Percentiles rank a stretch among this genome's conserved stretches.
Evolutionary conservation across 2,113 vertebrate species (phyloP).

Genomic region (Serilophus lunatus): DNA sequence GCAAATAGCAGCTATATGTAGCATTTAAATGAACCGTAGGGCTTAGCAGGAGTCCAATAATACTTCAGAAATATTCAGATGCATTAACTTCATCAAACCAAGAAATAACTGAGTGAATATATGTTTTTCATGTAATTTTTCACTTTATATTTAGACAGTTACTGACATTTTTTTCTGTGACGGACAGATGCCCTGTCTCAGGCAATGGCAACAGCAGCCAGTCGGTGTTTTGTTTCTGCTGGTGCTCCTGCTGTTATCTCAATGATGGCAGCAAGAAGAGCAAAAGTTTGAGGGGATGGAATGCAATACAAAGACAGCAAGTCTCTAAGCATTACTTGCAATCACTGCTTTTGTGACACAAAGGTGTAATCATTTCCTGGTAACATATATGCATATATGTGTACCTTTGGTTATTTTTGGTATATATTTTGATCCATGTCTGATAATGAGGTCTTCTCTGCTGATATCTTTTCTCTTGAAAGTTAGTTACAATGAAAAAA

Average conservation of each 20-base stretch:
- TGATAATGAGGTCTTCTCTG: constrained; percentile 20
- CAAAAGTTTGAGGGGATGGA: neutral
- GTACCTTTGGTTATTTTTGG: neutral
- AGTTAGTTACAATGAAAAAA: constrained; percentile 9
- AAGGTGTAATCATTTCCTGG: neutral
- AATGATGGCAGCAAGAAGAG: neutral
- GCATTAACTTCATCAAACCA: neutral
- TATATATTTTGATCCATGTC: neutral
- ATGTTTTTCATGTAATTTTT: neutral
- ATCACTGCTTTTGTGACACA: neutral
- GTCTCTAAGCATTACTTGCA: neutral
- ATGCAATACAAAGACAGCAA: neutral
- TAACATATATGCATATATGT: neutral
- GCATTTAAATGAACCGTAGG: neutral
- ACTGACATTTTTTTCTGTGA: neutral
- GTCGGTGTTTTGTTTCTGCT: neutral
- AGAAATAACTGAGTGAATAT: neutral
- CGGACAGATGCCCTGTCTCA: neutral
- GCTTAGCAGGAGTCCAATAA: neutral
- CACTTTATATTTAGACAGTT: neutral
- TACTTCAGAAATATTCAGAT: neutral
- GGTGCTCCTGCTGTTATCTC: constrained; percentile 11
- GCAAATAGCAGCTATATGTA: neutral
- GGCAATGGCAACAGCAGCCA: neutral
- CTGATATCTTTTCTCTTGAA: neutral